Evolutionary conservation across 1,140 invertebrate genomes (phyloP), one percentile per base, ranked within the genome.

Genomic region (Conus ventricosus): DNA sequence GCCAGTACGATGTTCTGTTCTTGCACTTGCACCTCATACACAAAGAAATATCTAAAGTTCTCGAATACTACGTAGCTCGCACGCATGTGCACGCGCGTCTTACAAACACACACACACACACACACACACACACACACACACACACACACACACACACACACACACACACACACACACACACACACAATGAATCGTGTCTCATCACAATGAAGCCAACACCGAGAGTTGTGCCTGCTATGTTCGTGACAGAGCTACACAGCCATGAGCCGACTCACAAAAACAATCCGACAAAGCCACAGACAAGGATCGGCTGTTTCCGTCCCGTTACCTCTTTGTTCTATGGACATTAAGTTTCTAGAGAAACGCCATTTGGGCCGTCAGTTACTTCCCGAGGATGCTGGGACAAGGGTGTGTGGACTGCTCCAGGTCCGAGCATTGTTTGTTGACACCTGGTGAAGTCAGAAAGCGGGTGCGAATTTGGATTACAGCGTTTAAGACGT

Each of bases 111-210:
- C 78, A 53, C 78, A 81, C 78, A 81, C 78, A 81, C 39, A 51
- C 78, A 81, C 39, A 51, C 78, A 81, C 78, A 51, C 78, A 51
- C 78, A 81, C n/a, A 51, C 78, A 81, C 78, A 51, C 78, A 81
- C 78, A 81, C 78, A n/a, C n/a, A n/a, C n/a, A n/a, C n/a, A n/a
- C n/a, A n/a, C n/a, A n/a, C n/a, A n/a, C n/a, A n/a, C n/a, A n/a
- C n/a, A n/a, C n/a, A n/a, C n/a, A n/a, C n/a, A n/a, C n/a, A n/a
- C n/a, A n/a, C n/a, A n/a, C n/a, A n/a, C n/a, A n/a, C n/a, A n/a
- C n/a, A n/a, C n/a, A n/a, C n/a, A n/a, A n/a, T 27, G 51, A n/a
- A 81, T 27, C 27, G 1, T n/a, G 1, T 39, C 78, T n/a, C 78
- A 81, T 27, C 78, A 81, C 78, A 81, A n/a, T n/a, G 17, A 81